Conservation (phyloP, 1,140 invertebrate genomes). For the Drosophila grimshawi region DNA sequence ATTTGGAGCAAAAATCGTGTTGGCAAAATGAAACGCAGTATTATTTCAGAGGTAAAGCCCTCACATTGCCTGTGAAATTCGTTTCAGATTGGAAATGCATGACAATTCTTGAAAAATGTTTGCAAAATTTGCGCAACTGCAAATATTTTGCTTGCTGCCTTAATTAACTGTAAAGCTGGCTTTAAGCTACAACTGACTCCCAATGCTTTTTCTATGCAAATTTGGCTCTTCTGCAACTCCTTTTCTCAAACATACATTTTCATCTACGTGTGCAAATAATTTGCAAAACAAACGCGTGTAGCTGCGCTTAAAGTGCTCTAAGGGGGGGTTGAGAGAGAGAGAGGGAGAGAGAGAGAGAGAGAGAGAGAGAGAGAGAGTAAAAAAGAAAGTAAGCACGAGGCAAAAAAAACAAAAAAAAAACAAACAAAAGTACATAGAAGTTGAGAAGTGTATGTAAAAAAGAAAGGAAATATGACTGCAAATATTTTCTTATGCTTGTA, state of each 20-base stretch:
- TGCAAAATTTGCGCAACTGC: constrained; percentile 7
- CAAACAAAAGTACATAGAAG: constrained; percentile 77
- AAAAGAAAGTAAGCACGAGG: constrained; percentile 6
- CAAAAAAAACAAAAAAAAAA: constrained; percentile 45
- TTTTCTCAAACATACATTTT: background rate
- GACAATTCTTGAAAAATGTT: background rate
- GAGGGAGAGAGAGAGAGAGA: background rate
- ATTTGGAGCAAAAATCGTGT: too few relatives aligned
- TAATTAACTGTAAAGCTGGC: constrained; percentile 16
- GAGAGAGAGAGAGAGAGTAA: constrained; percentile 1
- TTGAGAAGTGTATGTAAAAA: constrained; percentile 45
- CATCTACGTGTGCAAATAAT: constrained; percentile 45
- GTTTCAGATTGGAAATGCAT: too few relatives aligned
- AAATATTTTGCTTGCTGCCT: background rate
- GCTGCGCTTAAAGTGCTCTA: constrained; percentile 25
- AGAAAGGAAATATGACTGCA: constrained; percentile 59
- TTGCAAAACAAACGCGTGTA: constrained; percentile 54
- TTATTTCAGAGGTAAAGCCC: too few relatives aligned
- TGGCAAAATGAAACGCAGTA: too few relatives aligned
- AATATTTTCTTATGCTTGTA: constrained; percentile 79
- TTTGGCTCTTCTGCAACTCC: background rate
- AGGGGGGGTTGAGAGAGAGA: background rate
- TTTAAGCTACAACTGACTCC: background rate
- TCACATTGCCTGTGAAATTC: too few relatives aligned
- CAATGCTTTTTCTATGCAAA: constrained; percentile 17